Evolutionary conservation across 1,140 invertebrate species (phyloP).

Genomic region (Chironomus tepperi): DNA sequence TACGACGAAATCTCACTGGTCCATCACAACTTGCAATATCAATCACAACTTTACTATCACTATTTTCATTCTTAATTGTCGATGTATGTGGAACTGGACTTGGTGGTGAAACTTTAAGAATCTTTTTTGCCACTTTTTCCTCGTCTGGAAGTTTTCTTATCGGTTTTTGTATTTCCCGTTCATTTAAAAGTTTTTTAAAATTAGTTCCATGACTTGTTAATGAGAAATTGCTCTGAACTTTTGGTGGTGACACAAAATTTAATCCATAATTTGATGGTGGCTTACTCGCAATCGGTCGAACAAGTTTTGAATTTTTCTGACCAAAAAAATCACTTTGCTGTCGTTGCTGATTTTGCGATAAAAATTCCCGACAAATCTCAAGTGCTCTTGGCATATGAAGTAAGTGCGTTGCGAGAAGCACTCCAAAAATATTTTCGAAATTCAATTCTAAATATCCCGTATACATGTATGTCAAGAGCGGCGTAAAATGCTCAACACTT

Average conservation of each 20-base stretch:
- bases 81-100: constrained; percentile 18
- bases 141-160: not conserved
- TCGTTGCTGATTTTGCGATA: constrained; percentile 39
- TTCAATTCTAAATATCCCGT: constrained; percentile 62
- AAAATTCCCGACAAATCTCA: constrained; percentile 51
- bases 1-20: constrained; percentile 70
- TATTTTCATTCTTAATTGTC: constrained; percentile 26
- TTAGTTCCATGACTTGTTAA: not conserved
- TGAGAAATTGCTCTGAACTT: not conserved
- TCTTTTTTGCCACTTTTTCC: not conserved
- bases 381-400: constrained; percentile 65
- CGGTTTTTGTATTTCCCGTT: not conserved
- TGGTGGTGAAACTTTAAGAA: constrained; percentile 29
- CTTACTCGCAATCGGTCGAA: constrained; percentile 38
- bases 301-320: constrained; percentile 30
- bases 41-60: constrained; percentile 49
- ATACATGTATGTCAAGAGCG: constrained; percentile 66
- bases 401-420: constrained; percentile 61
- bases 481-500: constrained; percentile 59
- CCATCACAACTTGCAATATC: constrained; percentile 83
- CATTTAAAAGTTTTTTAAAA: not conserved
- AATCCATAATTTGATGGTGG: constrained; percentile 27
- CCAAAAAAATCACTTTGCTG: constrained; percentile 27
- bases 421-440: constrained; percentile 61
- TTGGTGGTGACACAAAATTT: constrained; percentile 25